Evolutionary conservation across 2,888 invertebrate genomes (phyloP).

Genomic region (Dasypolia templi): DNA sequence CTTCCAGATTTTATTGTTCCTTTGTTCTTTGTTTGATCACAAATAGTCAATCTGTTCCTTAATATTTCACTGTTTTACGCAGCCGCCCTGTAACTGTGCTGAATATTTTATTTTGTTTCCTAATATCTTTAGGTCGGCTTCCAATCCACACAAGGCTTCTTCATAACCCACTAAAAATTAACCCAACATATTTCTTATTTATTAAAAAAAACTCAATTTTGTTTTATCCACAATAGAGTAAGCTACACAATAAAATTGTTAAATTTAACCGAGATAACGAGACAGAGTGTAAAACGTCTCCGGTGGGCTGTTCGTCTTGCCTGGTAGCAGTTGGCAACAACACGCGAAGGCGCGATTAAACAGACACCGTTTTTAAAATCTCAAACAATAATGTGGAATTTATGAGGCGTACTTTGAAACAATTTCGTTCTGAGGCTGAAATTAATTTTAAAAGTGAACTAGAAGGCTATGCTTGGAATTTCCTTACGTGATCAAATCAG

Average conservation of each 20-base stretch:
- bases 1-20: too few species aligned
- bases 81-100: neutral
- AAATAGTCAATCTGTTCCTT: neutral
- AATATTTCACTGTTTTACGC: too few species aligned
- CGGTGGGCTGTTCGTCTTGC: conserved; percentile 68
- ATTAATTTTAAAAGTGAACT: conserved; percentile 25
- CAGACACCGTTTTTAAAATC: conserved; percentile 64
- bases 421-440: conserved; percentile 12
- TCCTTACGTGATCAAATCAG: too few species aligned
- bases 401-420: conserved; percentile 23
- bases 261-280: conserved; percentile 59
- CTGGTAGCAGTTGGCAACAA: conserved; percentile 65
- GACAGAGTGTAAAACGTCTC: conserved; percentile 65
- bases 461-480: too few species aligned
- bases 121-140: neutral
- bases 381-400: conserved; percentile 57
- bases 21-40: too few species aligned
- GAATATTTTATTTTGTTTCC: too few species aligned
- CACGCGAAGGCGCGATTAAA: conserved; percentile 70
- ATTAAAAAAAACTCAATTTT: neutral
- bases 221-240: conserved; percentile 27
- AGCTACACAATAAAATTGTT: conserved; percentile 39
- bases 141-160: too few species aligned
- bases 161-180: too few species aligned
- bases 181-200: neutral